Conservation (phyloP, 2,888 invertebrate species). For the Aleiodes leptofemur region DNA sequence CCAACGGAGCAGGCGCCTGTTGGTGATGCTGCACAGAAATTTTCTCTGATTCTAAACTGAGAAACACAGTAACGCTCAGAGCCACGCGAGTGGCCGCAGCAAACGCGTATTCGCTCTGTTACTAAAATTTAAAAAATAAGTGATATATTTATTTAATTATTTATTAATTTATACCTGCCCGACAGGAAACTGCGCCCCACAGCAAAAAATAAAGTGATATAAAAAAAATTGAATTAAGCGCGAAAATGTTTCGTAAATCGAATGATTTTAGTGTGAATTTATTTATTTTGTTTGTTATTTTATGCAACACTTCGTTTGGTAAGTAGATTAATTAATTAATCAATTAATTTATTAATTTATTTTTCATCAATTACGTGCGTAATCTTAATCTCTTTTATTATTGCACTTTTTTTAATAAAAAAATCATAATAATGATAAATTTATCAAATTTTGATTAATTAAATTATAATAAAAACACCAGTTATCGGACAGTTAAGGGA, state of each 20-base stretch:
- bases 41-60: conserved; percentile 50
- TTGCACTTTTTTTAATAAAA: too few relatives aligned
- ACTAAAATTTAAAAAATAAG: too few relatives aligned
- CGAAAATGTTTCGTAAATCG: conserved; percentile 23
- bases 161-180: too few relatives aligned
- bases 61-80: conserved; percentile 63
- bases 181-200: too few relatives aligned
- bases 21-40: conserved; percentile 35
- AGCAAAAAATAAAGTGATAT: neutral
- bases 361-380: too few relatives aligned
- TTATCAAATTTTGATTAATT: neutral
- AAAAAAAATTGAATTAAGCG: conserved; percentile 29
- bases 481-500: too few relatives aligned
- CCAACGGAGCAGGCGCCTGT: conserved; percentile 57
- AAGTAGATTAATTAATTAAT: conserved; percentile 19
- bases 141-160: too few relatives aligned
- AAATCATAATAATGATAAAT: neutral
- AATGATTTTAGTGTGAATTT: conserved; percentile 3
- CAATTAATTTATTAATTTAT: too few relatives aligned
- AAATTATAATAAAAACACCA: neutral
- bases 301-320: conserved; percentile 24
- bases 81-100: conserved; percentile 71
- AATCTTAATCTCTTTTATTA: too few relatives aligned
- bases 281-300: neutral
- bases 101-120: conserved; percentile 55